Evolutionary conservation across 2,888 invertebrate species (phyloP).

Genomic region (Leucania comma): DNA sequence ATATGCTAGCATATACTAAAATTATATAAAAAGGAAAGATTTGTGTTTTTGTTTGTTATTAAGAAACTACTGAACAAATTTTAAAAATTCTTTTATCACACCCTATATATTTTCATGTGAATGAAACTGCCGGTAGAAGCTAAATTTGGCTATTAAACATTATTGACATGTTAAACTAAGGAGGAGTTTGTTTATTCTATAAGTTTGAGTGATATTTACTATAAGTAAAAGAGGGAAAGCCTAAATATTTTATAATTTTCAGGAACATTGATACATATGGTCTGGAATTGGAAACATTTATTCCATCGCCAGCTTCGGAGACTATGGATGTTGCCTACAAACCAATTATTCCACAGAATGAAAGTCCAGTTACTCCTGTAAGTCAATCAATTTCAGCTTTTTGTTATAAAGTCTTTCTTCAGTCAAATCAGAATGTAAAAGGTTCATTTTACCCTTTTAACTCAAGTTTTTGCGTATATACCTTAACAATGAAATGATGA

Average conservation of each 20-base stretch:
- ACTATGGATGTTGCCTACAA: slow-evolving; percentile 48
- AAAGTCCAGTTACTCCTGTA: slow-evolving; percentile 35
- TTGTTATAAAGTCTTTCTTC: neutral
- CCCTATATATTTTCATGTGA: no score
- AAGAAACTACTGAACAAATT: no score
- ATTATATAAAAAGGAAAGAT: no score
- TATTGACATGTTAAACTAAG: neutral
- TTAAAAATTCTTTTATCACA: no score
- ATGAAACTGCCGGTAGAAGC: no score
- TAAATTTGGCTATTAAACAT: neutral
- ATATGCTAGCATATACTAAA: no score
- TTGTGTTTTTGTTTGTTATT: no score
- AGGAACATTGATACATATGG: slow-evolving; percentile 31
- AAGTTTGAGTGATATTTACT: neutral
- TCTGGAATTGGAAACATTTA: slow-evolving; percentile 15
- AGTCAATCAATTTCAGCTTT: neutral
- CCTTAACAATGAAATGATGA: no score
- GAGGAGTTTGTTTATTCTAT: neutral
- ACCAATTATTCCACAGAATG: neutral
- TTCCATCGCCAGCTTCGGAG: slow-evolving; percentile 42
- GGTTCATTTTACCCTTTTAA: no score
- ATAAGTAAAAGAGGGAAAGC: no score
- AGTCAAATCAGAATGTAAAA: no score
- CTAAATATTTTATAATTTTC: slow-evolving; percentile 9
- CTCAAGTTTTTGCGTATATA: no score